phyloP scores from a whole-genome alignment of 2,113 vertebrate genomes.

The Felis chaus region DNA sequence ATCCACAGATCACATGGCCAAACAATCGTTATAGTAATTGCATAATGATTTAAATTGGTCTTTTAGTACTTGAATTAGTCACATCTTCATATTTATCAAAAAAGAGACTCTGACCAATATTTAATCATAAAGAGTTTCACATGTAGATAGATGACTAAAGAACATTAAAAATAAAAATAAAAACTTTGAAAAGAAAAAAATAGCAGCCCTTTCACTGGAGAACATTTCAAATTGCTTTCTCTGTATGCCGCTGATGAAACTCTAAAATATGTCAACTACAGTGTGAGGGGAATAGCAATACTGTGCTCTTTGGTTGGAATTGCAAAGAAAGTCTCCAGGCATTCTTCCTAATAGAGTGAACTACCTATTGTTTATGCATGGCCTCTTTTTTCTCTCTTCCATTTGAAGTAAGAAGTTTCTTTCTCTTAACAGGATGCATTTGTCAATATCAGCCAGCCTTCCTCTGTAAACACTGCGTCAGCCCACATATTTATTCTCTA shows the following conservation, averaged over 20 bases:
- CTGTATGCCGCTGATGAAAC: neutral
- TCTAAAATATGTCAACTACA: neutral
- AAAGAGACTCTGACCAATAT: neutral
- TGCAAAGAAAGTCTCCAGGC: neutral
- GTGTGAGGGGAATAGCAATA: neutral
- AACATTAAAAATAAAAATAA: slow-evolving; percentile 12
- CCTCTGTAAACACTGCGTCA: neutral
- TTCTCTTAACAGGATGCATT: slow-evolving; percentile 42
- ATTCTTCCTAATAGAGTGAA: slow-evolving; percentile 1
- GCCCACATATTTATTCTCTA: neutral
- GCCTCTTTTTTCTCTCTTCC: neutral
- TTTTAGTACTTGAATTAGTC: neutral
- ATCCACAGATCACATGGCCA: neutral
- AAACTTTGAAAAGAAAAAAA: neutral
- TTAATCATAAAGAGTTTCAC: neutral
- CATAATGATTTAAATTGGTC: neutral
- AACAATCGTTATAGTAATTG: neutral
- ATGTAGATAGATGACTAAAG: neutral
- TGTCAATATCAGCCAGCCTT: slow-evolving; percentile 23
- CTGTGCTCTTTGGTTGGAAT: neutral
- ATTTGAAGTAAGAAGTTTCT: slow-evolving; percentile 42
- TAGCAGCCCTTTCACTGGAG: neutral
- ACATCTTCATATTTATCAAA: neutral
- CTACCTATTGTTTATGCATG: slow-evolving; percentile 15
- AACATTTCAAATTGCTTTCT: slow-evolving; percentile 7